These are phyloP conservation scores for Percina caprodes DNA, from an alignment of 2,113 vertebrate genomes.

Conservation along the genomic window DNA sequence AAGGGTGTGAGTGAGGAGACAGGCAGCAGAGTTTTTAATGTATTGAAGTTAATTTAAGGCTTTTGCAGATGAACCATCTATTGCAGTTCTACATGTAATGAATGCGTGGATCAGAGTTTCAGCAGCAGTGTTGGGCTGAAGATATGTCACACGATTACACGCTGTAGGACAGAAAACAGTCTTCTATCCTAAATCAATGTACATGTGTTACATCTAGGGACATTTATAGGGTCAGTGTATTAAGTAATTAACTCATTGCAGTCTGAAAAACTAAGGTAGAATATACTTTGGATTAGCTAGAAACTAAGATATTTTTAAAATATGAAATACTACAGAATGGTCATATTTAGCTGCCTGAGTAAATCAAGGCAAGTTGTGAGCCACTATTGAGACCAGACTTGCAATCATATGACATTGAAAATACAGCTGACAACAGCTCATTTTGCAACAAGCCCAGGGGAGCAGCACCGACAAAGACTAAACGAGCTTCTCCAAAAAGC, in stretches of 20 bases:
- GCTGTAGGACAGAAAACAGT: not conserved
- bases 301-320: conserved; percentile 1
- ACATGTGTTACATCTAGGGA: not conserved
- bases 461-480: conserved; percentile 60
- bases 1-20: not conserved
- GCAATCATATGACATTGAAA: conserved; percentile 58
- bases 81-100: not conserved
- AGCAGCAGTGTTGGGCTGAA: not conserved
- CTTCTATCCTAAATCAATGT: not conserved
- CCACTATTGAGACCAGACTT: conserved; percentile 30
- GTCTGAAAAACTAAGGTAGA: not conserved
- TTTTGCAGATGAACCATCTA: not conserved
- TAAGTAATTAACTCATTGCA: not conserved
- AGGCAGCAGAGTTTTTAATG: not conserved
- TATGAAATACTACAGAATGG: not conserved
- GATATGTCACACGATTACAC: not conserved
- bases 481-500: conserved; percentile 77
- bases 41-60: not conserved
- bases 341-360: conserved; percentile 24
- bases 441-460: conserved; percentile 65
- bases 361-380: conserved; percentile 24
- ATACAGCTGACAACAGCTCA: conserved; percentile 71
- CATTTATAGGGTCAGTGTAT: not conserved
- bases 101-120: not conserved
- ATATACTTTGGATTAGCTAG: not conserved